phyloP scores from a whole-genome alignment of 1,140 invertebrate genomes.

The Pseudomyrmex cubaensis region DNA sequence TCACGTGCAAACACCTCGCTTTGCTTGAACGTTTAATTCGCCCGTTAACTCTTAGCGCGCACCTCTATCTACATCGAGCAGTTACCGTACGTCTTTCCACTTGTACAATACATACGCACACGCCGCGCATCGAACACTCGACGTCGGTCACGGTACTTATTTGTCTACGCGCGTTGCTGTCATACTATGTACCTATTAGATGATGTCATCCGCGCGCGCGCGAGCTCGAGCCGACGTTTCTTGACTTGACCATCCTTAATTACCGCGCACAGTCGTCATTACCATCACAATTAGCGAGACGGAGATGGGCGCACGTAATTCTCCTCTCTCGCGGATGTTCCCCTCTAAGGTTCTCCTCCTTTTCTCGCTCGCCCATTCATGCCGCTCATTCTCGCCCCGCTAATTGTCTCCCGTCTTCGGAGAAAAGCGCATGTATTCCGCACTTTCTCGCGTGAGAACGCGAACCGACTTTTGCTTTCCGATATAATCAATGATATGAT shows the following conservation, averaged over 20 bases:
- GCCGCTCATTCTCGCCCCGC: slow-evolving; percentile 12
- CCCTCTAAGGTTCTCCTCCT: not conserved
- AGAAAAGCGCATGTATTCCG: not conserved
- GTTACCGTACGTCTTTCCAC: not conserved
- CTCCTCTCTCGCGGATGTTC: slow-evolving; percentile 35
- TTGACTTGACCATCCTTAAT: slow-evolving; percentile 38
- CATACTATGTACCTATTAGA: slow-evolving; percentile 18
- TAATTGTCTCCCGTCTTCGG: slow-evolving; percentile 17
- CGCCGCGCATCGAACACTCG: not conserved
- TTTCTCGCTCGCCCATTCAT: slow-evolving; percentile 4
- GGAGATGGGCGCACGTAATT: slow-evolving; percentile 29
- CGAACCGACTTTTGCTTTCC: not conserved
- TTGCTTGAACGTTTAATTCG: slow-evolving; percentile 33
- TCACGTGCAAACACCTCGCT: slow-evolving; percentile 12
- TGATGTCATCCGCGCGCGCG: slow-evolving; percentile 44
- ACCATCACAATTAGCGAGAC: slow-evolving; percentile 56
- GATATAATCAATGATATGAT: not conserved
- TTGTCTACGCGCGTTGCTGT: slow-evolving; percentile 33
- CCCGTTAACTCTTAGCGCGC: slow-evolving; percentile 33
- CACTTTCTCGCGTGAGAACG: not conserved
- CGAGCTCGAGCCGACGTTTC: slow-evolving; percentile 20
- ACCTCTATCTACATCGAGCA: not conserved
- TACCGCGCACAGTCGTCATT: slow-evolving; percentile 60
- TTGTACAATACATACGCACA: not conserved
- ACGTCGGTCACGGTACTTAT: slow-evolving; percentile 27